Base-by-base conservation (phyloP, 2,888 invertebrate species). In the Incurvaria masculella region DNA sequence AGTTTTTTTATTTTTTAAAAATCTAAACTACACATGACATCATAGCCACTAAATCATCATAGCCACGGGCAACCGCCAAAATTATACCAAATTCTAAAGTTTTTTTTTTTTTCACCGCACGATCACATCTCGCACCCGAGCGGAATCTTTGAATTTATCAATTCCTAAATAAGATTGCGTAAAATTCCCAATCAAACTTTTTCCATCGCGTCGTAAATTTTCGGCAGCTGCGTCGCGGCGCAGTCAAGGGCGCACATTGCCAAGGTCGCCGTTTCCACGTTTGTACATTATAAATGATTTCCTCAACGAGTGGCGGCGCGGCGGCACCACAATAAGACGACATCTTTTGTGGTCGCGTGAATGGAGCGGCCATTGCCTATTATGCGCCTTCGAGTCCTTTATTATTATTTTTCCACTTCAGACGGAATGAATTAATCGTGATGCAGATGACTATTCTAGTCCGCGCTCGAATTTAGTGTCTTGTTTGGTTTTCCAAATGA, bases 1-100 rank as follows among this genome's bases (percentile, higher is more conserved):
- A 27, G 45, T 19, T 52, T 17, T 46, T 16, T 44, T 17, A 51
- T 49, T 50, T 51, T 42, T 46, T 44, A 47, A 43, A 49, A 42
- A 33, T 11, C 51, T 33, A 19, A 19, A 27, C 44, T 19, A 19
- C n/a, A 33, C 33, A 26, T 8, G 19, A 14, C 41, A 48, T 40
- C 21, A 44, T 50, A 49, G 42, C n/a, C n/a, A n/a, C n/a, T n/a
- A n/a, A n/a, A n/a, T n/a, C n/a, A n/a, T n/a, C n/a, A n/a, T n/a
- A n/a, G n/a, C n/a, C n/a, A n/a, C n/a, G n/a, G n/a, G n/a, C n/a
- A n/a, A n/a, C n/a, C n/a, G n/a, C n/a, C n/a, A n/a, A n/a, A n/a
- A n/a, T n/a, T n/a, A n/a, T n/a, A n/a, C n/a, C n/a, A n/a, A n/a
- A n/a, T n/a, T n/a, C n/a, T n/a, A n/a, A n/a, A n/a, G n/a, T n/a